Evolutionary conservation across 2,113 vertebrate genomes (phyloP), one percentile per base, ranked within the genome.

Genomic region (Steatornis caripensis): DNA sequence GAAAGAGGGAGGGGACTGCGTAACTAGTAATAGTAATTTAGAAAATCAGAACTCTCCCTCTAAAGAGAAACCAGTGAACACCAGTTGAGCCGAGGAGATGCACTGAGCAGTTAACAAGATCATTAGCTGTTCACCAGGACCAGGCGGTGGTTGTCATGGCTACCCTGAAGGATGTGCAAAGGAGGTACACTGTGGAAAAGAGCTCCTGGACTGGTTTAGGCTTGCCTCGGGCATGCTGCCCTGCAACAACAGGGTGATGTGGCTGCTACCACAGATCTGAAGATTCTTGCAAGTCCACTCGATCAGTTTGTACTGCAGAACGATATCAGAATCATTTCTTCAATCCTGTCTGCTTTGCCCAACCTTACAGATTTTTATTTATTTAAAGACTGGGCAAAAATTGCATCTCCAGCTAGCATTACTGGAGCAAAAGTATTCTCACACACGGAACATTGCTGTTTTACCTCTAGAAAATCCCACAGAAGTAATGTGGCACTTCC

Each of bases 241-340:
- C 82, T 68, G 29, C 29, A 78, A 6, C 43, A 55, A 27, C 15
- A 24, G 29, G 43, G 60, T 39, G 64, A 57, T 0, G 2, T 5
- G 64, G 68, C 68, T 94, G 64, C 68, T 58, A 1, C 37, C 37
- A 57, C 54, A 78, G 18, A 82, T 45, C 72, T 71, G 26, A 5
- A 22, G 51, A 41, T 32, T 60, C 43, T 75, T 3, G 41, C 65
- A 89, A 82, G 64, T 22, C 29, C 69, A n/a, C 34, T 45, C 2
- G 0, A 41, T 39, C 16, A 17, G 24, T 82, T 53, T 26, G 12
- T 26, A 20, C 55, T 46, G 29, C 37, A 53, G 45, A 60, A 9
- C 8, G n/a, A 26, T 0, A 0, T 13, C 17, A 36, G 21, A 46
- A 76, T 0, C 0, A 0, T 54, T 57, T 43, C 24, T 45, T 7